These are phyloP conservation scores for Sipunculus nudus DNA, from an alignment of 2,888 invertebrate genomes.

Conservation along the genomic window DNA sequence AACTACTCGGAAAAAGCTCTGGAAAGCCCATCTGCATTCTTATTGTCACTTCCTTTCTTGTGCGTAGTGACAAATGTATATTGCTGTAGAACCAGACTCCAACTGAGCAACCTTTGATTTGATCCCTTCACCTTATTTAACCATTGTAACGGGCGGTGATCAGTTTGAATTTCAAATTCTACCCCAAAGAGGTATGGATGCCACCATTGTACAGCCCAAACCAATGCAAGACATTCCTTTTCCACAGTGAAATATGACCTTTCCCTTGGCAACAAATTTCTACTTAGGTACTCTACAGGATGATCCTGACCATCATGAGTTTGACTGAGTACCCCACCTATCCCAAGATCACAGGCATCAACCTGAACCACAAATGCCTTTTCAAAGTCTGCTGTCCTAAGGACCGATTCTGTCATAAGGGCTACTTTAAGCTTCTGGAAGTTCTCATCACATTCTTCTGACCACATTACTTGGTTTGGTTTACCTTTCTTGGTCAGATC, in stretches of 20 bases:
- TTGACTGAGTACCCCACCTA: not conserved
- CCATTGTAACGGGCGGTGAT: not conserved
- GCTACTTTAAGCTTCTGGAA: not conserved
- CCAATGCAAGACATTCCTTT: too few relatives aligned
- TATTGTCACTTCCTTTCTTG: not conserved
- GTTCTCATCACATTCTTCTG: not conserved
- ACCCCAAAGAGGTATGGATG: not conserved
- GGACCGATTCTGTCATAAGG: not conserved
- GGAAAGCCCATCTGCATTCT: not conserved
- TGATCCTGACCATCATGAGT: not conserved
- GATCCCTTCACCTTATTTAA: not conserved
- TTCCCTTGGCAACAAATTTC: not conserved
- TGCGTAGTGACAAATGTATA: not conserved
- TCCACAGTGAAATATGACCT: not conserved
- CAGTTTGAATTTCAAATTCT: not conserved
- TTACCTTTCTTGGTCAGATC: slow-evolving; percentile 1
- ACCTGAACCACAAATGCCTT: not conserved
- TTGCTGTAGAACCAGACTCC: not conserved
- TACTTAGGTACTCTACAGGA: not conserved
- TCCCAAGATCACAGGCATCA: not conserved
- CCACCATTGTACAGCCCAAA: not conserved
- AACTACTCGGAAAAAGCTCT: too few relatives aligned
- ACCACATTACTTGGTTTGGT: not conserved
- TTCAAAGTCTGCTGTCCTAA: not conserved
- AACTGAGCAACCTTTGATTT: not conserved